These are phyloP conservation scores for Synanthedon vespiformis DNA, from an alignment of 2,888 invertebrate genomes.

Conservation along the genomic window DNA sequence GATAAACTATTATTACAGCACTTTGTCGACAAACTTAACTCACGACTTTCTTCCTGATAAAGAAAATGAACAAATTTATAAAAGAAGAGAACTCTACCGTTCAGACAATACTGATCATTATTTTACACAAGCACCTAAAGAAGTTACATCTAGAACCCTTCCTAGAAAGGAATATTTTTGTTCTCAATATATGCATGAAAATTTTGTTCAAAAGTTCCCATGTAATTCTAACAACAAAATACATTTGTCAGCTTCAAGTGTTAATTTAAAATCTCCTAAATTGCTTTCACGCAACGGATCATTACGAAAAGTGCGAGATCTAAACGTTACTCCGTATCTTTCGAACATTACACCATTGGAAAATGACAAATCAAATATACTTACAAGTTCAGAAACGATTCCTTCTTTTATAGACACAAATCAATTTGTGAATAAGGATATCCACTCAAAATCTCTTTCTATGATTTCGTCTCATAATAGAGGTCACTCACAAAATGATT, in stretches of 20 bases:
- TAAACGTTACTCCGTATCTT: not conserved
- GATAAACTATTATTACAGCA: no score
- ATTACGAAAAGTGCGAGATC: not conserved
- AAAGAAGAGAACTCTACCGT: not conserved
- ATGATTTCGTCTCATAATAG: not conserved
- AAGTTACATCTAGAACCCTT: not conserved
- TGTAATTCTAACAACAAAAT: not conserved
- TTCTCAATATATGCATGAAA: not conserved
- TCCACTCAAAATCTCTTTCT: not conserved
- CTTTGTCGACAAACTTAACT: not conserved
- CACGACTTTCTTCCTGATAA: not conserved
- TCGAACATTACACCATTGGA: not conserved
- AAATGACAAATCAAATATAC: slow-evolving; percentile 7
- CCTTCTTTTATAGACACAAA: slow-evolving; percentile 5
- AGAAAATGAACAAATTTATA: not conserved
- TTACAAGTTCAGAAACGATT: slow-evolving; percentile 4
- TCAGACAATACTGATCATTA: not conserved
- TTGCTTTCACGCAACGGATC: no score
- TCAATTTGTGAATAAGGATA: not conserved
- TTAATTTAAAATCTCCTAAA: not conserved
- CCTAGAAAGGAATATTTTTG: not conserved
- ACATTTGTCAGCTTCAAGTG: not conserved
- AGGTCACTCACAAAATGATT: not conserved
- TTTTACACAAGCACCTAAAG: not conserved
- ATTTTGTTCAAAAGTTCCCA: not conserved